Conservation (phyloP, 1,140 invertebrate genomes). For the Plutomurus gul region DNA sequence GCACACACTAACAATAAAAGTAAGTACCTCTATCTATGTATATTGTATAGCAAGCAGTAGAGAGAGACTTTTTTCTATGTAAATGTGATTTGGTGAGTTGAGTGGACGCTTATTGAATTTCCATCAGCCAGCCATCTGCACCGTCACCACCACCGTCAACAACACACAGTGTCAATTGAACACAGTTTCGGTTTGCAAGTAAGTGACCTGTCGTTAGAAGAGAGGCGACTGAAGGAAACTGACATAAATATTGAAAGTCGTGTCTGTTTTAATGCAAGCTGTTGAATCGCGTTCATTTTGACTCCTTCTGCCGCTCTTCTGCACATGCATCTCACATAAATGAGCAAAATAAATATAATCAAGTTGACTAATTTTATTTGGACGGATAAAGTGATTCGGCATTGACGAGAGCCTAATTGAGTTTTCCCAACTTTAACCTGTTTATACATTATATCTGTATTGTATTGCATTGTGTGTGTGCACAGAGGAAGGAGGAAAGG, state of each 20-base stretch:
- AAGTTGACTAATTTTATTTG: slow-evolving; percentile 29
- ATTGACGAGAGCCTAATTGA: slow-evolving; percentile 19
- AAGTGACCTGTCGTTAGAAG: not conserved
- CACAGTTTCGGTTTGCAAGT: not conserved
- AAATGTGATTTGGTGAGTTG: slow-evolving; percentile 4
- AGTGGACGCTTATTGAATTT: not conserved
- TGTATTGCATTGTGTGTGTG: slow-evolving; percentile 20
- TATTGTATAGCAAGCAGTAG: not conserved
- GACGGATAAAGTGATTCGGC: slow-evolving; percentile 23
- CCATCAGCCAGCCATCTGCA: no score
- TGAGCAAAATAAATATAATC: slow-evolving; percentile 51
- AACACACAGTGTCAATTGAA: not conserved
- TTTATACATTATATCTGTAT: slow-evolving; percentile 13
- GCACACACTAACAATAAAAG: no score
- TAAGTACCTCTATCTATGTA: no score
- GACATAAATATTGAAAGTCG: slow-evolving; percentile 11
- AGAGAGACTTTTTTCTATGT: not conserved
- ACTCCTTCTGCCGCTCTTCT: not conserved
- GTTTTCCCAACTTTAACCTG: slow-evolving; percentile 32
- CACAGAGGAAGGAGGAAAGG: not conserved
- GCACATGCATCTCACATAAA: slow-evolving; percentile 31
- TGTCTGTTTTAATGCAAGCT: not conserved
- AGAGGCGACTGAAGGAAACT: not conserved
- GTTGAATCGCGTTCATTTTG: not conserved
- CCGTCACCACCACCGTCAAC: not conserved